Percentiles rank a stretch among this genome's conserved stretches.
Evolutionary conservation across 2,888 invertebrate genomes (phyloP).

Genomic region (Cheiracanthium punctorium): DNA sequence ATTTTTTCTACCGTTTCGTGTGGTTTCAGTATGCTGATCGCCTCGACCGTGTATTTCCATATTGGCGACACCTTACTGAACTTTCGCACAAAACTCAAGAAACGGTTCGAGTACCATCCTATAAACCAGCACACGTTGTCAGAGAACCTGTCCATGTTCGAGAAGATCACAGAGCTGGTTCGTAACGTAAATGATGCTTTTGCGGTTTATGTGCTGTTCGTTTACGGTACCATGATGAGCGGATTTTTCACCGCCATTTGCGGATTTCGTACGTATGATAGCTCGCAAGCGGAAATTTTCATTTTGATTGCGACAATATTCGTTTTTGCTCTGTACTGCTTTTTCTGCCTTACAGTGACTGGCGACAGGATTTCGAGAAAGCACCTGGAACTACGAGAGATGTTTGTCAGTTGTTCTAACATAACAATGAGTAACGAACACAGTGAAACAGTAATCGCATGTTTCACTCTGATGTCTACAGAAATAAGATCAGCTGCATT

Average conservation of each 20-base stretch:
- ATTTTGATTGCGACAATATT: conserved; percentile 1
- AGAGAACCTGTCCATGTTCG: conserved; percentile 12
- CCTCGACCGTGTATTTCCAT: background rate
- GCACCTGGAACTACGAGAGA: conserved; percentile 7
- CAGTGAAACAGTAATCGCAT: background rate
- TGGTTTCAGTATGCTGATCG: conserved; percentile 17
- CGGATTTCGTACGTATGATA: background rate
- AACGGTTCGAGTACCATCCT: background rate
- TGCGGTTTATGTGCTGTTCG: conserved; percentile 5
- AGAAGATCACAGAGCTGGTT: background rate
- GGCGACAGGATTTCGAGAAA: conserved; percentile 16
- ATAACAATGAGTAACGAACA: background rate
- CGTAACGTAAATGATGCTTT: conserved; percentile 20
- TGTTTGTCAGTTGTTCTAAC: background rate
- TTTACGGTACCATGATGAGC: conserved; percentile 21
- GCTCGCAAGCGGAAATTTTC: background rate
- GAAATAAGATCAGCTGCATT: conserved; percentile 14
- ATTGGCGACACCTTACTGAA: background rate
- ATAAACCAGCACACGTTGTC: background rate
- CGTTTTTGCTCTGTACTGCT: background rate
- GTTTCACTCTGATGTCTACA: background rate
- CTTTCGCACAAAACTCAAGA: background rate
- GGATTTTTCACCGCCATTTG: conserved; percentile 26
- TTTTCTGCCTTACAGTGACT: conserved; percentile 11
- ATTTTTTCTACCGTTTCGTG: background rate